These are phyloP conservation scores for Tiliqua scincoides DNA, from an alignment of 2,113 vertebrate species.

Conservation along the genomic window DNA sequence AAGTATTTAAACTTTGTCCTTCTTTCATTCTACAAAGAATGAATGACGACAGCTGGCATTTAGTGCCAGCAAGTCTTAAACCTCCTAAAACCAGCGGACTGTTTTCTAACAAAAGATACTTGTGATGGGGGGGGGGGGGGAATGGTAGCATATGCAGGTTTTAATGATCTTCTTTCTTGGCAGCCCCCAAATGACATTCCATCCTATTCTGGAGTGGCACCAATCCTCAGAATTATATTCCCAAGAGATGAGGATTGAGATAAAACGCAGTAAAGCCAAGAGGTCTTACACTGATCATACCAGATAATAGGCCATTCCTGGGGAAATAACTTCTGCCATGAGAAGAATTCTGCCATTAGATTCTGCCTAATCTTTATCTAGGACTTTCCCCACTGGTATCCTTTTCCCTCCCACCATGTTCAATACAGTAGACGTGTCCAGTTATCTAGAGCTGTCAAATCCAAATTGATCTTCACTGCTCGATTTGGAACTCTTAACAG, in stretches of 20 bases:
- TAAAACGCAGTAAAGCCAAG: too few species aligned
- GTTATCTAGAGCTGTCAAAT: slow-evolving; percentile 28
- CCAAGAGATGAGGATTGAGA: too few species aligned
- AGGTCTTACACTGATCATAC: neutral
- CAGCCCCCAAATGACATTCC: neutral
- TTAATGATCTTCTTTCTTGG: too few species aligned
- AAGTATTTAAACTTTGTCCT: neutral
- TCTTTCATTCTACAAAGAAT: neutral
- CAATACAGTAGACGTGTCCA: neutral
- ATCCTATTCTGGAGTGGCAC: too few species aligned
- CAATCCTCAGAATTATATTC: too few species aligned
- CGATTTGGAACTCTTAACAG: slow-evolving; percentile 3
- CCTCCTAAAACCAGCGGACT: too few species aligned
- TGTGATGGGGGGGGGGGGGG: neutral
- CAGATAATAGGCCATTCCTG: neutral
- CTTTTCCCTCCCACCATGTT: neutral
- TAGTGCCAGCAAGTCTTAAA: neutral
- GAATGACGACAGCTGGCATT: too few species aligned
- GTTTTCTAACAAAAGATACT: neutral
- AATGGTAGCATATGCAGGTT: too few species aligned
- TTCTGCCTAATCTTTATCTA: neutral
- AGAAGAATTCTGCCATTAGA: too few species aligned
- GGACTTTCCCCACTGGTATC: neutral
- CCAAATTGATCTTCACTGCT: slow-evolving; percentile 2
- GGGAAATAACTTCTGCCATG: neutral